Conservation (phyloP, 1,140 invertebrate species). For the Lysiphlebus fabarum region DNA sequence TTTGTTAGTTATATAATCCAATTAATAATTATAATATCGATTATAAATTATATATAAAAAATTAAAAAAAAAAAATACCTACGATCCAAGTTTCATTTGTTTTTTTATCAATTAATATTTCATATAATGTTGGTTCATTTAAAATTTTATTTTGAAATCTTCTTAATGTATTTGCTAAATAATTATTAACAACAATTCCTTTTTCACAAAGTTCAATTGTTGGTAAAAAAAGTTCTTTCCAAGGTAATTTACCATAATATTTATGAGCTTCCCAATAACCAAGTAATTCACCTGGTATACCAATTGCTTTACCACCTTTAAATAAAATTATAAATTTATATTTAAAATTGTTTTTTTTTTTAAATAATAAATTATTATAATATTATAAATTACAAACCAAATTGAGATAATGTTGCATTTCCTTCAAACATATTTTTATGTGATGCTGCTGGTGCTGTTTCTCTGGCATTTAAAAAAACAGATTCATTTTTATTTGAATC, state of each 20-base stretch:
- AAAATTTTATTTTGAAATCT: constrained; percentile 58
- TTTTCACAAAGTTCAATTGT: constrained; percentile 71
- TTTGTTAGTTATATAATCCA: neutral
- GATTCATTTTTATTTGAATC: constrained; percentile 53
- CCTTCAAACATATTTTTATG: constrained; percentile 62
- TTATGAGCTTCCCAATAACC: constrained; percentile 81
- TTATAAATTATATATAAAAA: constrained; percentile 9
- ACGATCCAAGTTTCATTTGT: constrained; percentile 62
- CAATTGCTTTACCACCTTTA: constrained; percentile 71
- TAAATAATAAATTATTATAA: constrained; percentile 16
- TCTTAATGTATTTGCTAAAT: constrained; percentile 62
- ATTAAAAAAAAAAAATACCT: too few species aligned
- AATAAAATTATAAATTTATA: neutral
- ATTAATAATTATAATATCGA: neutral
- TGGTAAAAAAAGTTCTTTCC: constrained; percentile 77
- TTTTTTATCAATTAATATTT: constrained; percentile 65
- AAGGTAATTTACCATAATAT: constrained; percentile 73
- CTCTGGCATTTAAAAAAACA: constrained; percentile 64
- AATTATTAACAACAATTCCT: constrained; percentile 69
- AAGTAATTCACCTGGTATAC: constrained; percentile 84
- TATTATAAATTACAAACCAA: too few species aligned
- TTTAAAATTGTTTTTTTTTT: too few species aligned
- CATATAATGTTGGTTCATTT: constrained; percentile 64
- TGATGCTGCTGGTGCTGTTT: constrained; percentile 64
- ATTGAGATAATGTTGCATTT: constrained; percentile 52